Conservation (phyloP, 2,888 invertebrate genomes). For the Lycaena phlaeas region DNA sequence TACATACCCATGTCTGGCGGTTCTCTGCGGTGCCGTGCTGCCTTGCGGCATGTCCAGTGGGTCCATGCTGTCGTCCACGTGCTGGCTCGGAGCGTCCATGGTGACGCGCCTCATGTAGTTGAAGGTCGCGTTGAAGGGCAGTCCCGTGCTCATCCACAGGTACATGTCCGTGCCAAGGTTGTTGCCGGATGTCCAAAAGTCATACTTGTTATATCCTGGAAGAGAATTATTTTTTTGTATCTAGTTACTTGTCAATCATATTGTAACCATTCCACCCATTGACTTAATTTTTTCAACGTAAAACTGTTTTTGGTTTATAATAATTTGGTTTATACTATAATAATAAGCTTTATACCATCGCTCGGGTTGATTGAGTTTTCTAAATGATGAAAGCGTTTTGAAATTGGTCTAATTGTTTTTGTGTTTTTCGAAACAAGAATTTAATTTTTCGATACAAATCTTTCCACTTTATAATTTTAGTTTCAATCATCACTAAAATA, state of each 20-base stretch:
- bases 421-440: too few relatives aligned
- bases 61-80: slow-evolving; percentile 71
- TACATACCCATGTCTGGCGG: slow-evolving; percentile 80
- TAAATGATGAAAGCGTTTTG: too few relatives aligned
- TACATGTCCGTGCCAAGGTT: slow-evolving; percentile 89
- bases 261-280: too few relatives aligned
- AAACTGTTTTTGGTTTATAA: too few relatives aligned
- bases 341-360: too few relatives aligned
- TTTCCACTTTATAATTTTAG: too few relatives aligned
- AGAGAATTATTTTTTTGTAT: slow-evolving; percentile 10
- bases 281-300: too few relatives aligned
- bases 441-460: too few relatives aligned
- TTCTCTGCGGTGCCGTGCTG: slow-evolving; percentile 84
- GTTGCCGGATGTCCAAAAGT: slow-evolving; percentile 93
- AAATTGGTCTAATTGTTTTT: too few relatives aligned
- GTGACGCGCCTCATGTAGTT: slow-evolving; percentile 80
- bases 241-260: too few relatives aligned
- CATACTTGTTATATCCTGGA: slow-evolving; percentile 82
- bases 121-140: slow-evolving; percentile 91
- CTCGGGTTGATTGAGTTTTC: too few relatives aligned
- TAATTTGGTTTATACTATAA: too few relatives aligned
- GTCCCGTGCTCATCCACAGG: slow-evolving; percentile 91
- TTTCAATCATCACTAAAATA: neutral
- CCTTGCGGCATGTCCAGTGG: slow-evolving; percentile 78
- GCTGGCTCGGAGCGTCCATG: slow-evolving; percentile 68